phyloP scores from a whole-genome alignment of 1,140 invertebrate genomes.

The Megalonaias nervosa region DNA sequence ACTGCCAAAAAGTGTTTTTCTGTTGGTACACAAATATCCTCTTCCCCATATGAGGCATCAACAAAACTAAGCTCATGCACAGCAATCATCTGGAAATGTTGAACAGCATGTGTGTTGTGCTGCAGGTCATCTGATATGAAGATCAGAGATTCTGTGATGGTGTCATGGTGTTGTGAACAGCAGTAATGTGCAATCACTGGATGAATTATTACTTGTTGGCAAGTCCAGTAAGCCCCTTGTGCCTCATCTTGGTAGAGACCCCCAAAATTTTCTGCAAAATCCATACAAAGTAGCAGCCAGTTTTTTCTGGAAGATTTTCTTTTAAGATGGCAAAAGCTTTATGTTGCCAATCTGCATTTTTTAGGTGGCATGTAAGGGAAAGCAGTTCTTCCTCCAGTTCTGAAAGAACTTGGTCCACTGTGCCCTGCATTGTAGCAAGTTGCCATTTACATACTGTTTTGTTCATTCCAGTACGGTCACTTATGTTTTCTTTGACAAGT shows the following conservation, averaged over 20 bases:
- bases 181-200: too few relatives aligned
- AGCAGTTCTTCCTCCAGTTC: too few relatives aligned
- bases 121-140: conserved; percentile 27
- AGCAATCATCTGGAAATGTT: conserved; percentile 24
- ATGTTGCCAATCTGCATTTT: conserved; percentile 27
- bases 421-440: too few relatives aligned
- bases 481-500: too few relatives aligned
- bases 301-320: conserved; percentile 9
- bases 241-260: conserved; percentile 20
- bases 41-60: conserved; percentile 5
- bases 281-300: conserved; percentile 8
- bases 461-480: too few relatives aligned
- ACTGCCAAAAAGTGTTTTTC: conserved; percentile 41
- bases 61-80: conserved; percentile 21
- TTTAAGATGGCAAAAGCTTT: neutral
- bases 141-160: conserved; percentile 19
- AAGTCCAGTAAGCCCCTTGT: neutral
- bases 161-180: neutral
- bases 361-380: neutral
- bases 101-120: conserved; percentile 23
- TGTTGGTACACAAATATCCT: conserved; percentile 23
- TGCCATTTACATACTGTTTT: too few relatives aligned
- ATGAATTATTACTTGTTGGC: too few relatives aligned
- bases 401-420: too few relatives aligned
- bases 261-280: conserved; percentile 30